Conservation (phyloP, 2,113 vertebrate species). For the Tor tambroides region DNA sequence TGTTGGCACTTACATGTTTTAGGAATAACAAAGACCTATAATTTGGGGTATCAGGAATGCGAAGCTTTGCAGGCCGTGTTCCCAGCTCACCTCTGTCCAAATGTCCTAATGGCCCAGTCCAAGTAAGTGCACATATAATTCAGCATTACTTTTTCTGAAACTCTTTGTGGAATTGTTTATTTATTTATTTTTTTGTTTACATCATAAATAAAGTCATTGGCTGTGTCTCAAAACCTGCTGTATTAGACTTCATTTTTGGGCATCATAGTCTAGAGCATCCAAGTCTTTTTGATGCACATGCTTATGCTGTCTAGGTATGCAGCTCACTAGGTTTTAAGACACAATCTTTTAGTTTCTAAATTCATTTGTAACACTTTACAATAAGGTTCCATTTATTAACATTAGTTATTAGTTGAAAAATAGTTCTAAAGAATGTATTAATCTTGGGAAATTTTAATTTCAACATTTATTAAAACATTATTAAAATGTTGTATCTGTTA, state of each 20-base stretch:
- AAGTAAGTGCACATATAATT: constrained; percentile 72
- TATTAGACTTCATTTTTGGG: too few species aligned
- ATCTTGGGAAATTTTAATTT: background rate
- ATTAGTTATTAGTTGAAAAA: background rate
- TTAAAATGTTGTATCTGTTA: background rate
- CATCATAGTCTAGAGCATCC: too few species aligned
- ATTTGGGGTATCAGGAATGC: constrained; percentile 86
- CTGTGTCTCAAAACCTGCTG: too few species aligned
- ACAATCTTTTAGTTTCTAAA: too few species aligned
- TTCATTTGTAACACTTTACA: background rate
- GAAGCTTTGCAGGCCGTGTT: constrained; percentile 88
- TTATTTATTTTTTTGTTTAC: too few species aligned
- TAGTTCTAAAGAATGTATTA: background rate
- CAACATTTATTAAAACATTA: background rate
- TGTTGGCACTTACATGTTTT: background rate
- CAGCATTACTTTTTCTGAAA: too few species aligned
- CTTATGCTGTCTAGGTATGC: too few species aligned
- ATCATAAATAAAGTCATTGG: too few species aligned
- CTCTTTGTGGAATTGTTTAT: too few species aligned
- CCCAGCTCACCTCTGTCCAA: constrained; percentile 82
- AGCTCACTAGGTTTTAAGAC: too few species aligned
- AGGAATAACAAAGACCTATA: constrained; percentile 92
- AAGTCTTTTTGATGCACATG: too few species aligned
- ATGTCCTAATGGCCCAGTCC: constrained; percentile 75
- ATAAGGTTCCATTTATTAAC: background rate